Percentiles rank a stretch among this genome's conserved stretches.
These are phyloP conservation scores for Anolis sagrei DNA, from an alignment of 2,113 vertebrate species.

Conservation along the genomic window DNA sequence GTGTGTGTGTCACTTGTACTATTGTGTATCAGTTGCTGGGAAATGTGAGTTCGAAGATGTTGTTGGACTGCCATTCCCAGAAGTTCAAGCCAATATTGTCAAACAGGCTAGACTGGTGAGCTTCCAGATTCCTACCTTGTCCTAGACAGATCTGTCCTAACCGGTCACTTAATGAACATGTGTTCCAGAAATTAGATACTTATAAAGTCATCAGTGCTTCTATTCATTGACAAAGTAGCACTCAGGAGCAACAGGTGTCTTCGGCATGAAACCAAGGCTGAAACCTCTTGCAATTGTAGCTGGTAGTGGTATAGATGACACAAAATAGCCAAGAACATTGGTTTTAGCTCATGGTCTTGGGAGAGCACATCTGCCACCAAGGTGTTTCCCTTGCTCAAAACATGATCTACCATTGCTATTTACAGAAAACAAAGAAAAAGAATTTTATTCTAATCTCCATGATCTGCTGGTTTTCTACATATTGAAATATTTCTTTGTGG, in stretches of 20 bases:
- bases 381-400: too few relatives aligned
- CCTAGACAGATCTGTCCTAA: background rate
- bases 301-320: background rate
- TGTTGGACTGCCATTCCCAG: too few relatives aligned
- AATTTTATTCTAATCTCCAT: background rate
- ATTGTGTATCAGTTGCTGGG: too few relatives aligned
- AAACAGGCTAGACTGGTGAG: too few relatives aligned
- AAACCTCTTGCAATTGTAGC: background rate
- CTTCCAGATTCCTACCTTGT: too few relatives aligned
- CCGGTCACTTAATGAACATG: background rate
- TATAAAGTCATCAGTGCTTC: background rate
- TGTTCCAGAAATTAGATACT: background rate
- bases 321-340: background rate
- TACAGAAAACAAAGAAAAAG: background rate
- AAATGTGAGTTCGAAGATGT: too few relatives aligned
- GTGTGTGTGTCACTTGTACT: too few relatives aligned
- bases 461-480: background rate
- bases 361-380: too few relatives aligned
- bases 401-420: too few relatives aligned
- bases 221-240: background rate
- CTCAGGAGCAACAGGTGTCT: background rate
- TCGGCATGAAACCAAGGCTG: background rate
- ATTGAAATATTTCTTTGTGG: background rate
- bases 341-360: background rate
- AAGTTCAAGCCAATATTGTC: too few relatives aligned